These are phyloP conservation scores for Melospiza melodia DNA, from an alignment of 2,113 vertebrate genomes.

Conservation along the genomic window DNA sequence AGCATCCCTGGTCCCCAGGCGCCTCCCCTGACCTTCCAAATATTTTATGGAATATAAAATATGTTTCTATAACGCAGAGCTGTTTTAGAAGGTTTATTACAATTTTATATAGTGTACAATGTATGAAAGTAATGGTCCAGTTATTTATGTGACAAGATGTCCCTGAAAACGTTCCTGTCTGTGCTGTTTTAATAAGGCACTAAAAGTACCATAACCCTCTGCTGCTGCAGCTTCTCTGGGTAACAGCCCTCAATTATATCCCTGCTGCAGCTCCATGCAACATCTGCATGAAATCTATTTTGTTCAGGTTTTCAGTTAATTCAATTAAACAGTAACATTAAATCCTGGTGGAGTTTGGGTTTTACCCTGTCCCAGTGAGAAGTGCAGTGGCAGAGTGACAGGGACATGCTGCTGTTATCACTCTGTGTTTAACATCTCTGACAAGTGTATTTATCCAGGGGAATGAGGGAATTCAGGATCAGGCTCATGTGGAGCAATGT, in stretches of 20 bases:
- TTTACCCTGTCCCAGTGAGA: not conserved
- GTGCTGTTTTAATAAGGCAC: constrained; percentile 34
- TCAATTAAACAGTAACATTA: not conserved
- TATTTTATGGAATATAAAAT: constrained; percentile 28
- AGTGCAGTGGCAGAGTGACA: not conserved
- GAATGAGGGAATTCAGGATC: rapidly evolving
- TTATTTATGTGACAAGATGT: constrained; percentile 51
- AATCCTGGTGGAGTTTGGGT: too few species aligned
- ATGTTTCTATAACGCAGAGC: not conserved
- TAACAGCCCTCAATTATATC: not conserved
- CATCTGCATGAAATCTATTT: not conserved
- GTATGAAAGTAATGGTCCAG: constrained; percentile 25
- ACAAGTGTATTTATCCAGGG: rapidly evolving
- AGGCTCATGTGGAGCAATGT: rapidly evolving
- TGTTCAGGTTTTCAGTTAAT: not conserved
- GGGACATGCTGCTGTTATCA: rapidly evolving
- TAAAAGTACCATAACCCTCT: not conserved
- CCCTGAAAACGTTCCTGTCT: constrained; percentile 32
- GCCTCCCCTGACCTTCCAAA: not conserved
- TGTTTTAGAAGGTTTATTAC: constrained; percentile 59
- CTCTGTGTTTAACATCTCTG: rapidly evolving
- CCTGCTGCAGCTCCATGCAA: not conserved
- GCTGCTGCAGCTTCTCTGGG: not conserved
- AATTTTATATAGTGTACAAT: constrained; percentile 51
- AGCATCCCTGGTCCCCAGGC: not conserved